Percentiles rank a stretch among this genome's conserved stretches.
Conservation (phyloP, 2,888 invertebrate species). For the Miltochrista miniata region DNA sequence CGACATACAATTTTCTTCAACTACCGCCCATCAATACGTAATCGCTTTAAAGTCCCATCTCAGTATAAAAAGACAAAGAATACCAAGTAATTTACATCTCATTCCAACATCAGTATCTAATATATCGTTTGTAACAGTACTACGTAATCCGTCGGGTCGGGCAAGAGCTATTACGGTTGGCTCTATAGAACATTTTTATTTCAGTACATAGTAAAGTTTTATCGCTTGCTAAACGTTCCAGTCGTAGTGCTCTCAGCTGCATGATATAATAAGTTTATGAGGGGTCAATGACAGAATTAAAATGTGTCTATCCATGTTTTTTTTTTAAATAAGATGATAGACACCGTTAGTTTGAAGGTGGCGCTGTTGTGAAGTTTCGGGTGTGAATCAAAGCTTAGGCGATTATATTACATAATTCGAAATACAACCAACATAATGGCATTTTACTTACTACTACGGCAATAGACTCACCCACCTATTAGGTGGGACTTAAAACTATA, state of each 20-base stretch:
- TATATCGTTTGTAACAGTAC: constrained; percentile 31
- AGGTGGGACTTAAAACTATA: too few species aligned
- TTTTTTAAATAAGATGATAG: too few species aligned
- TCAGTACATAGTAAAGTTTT: constrained; percentile 33
- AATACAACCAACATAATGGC: too few species aligned
- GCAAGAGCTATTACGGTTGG: constrained; percentile 16
- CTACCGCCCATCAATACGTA: constrained; percentile 18
- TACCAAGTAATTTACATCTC: constrained; percentile 31
- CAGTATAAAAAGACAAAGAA: constrained; percentile 17
- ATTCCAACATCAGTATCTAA: constrained; percentile 25
- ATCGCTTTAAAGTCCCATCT: constrained; percentile 27
- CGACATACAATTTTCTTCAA: constrained; percentile 1
- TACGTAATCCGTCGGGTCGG: constrained; percentile 26
- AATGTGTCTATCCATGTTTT: too few species aligned
- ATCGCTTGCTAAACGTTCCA: constrained; percentile 17
- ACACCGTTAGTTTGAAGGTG: too few species aligned
- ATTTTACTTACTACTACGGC: too few species aligned
- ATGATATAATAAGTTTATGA: background rate
- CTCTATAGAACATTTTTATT: constrained; percentile 27
- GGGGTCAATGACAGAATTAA: background rate
- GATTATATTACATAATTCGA: too few species aligned
- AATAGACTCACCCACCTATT: too few species aligned
- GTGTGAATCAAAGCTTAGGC: too few species aligned
- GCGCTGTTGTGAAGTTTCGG: too few species aligned
- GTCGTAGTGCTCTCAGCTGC: constrained; percentile 1